Base-by-base conservation (phyloP, 2,888 invertebrate genomes). In the Brachylomia viminalis region DNA sequence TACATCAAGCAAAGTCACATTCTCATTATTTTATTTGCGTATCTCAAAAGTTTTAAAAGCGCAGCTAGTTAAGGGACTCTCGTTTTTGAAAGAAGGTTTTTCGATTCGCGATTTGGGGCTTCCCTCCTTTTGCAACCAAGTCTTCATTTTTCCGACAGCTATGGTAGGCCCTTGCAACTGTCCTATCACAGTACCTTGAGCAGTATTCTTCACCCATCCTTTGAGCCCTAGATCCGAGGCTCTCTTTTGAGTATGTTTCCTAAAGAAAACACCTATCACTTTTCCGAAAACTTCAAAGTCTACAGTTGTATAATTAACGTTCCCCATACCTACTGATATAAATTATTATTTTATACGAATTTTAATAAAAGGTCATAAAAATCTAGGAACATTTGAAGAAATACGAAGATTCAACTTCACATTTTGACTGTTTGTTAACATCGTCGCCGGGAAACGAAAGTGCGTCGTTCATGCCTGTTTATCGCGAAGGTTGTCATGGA, bases 121-220 rank as follows among this genome's bases (percentile, higher is more conserved):
- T 66, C 98, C 98, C 7, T 95, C 96, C 76, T 95, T 95, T 86
- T 97, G 96, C 8, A 98, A 91, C 96, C 96, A 96, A 49, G 85
- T 75, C 83, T 96, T 96, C 98, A 98, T 98, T 90, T 97, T 96
- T 13, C 97, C 96, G 56, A 98, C 90, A 83, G 97, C 97, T 2
- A 90, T 87, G 68, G 92, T 89, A 20, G 96, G 93, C 3, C 98
- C 98, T 94, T 98, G 97, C 62, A 98, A 76, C 76, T 97, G 96
- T 5, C 98, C 98, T 69, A 97, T 92, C 0, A 98, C 98, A 0
- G 98, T 98, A 0, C 97, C 98, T 84, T 96, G 94, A 11, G 97
- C 94, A 0, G 98, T 98, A 89, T 98, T 98, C 97, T 97, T 98
- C 84, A 98, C 98, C 98, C 98, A 98, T 72, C 98, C 98, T 88